Conservation (phyloP, 2,888 invertebrate genomes). For the Gastracanthus pulcherrimus region DNA sequence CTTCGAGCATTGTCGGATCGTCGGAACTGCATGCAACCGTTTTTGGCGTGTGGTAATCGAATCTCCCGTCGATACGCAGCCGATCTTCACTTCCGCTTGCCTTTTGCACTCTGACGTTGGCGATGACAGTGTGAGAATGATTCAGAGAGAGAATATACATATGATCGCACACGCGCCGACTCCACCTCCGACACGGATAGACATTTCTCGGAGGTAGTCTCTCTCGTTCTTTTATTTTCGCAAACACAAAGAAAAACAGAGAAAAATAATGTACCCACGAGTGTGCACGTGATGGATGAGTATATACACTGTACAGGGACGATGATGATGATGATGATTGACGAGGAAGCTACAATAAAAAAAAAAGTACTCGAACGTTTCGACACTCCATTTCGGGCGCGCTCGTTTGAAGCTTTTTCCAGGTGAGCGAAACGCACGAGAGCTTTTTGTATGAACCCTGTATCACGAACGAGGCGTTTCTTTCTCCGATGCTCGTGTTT, state of each 20-base stretch:
- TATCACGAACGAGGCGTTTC: too few species aligned
- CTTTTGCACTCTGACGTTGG: slow-evolving; percentile 1
- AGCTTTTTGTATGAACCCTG: background rate
- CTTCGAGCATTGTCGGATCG: too few species aligned
- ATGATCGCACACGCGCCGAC: background rate
- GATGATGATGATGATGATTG: background rate
- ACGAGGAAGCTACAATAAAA: background rate
- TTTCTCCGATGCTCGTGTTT: background rate
- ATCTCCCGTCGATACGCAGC: background rate
- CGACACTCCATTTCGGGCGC: too few species aligned
- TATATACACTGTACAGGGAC: too few species aligned
- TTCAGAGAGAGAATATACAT: background rate
- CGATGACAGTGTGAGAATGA: background rate
- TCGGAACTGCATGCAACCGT: too few species aligned
- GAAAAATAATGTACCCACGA: background rate
- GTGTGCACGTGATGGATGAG: background rate
- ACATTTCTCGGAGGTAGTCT: slow-evolving; percentile 43
- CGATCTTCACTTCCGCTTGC: slow-evolving; percentile 33
- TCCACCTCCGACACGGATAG: slow-evolving; percentile 44
- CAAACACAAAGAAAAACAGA: background rate
- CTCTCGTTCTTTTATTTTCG: background rate
- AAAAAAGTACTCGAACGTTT: background rate
- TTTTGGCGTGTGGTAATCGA: background rate
- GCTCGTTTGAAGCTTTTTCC: background rate
- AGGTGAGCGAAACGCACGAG: background rate